Evolutionary conservation across 1,140 invertebrate species (phyloP), one percentile per base, ranked within the genome.

Genomic region (Chelonus insularis): DNA sequence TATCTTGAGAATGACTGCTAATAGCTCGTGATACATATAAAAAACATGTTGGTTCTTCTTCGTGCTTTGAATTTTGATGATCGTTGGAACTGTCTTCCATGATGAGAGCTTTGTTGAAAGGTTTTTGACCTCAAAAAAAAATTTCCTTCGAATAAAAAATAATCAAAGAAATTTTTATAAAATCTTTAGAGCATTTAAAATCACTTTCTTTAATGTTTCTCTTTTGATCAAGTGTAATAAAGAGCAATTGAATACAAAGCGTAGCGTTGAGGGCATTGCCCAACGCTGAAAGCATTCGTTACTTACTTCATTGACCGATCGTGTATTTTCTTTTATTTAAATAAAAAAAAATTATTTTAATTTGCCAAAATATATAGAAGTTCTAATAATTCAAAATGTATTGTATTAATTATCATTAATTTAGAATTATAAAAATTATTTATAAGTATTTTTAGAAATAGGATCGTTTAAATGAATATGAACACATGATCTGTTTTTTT

Each of bases 21-120:
- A 50, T 62, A 1, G 68, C 73, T 12, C 75, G 71, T 7, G 77
- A 79, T 34, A 80, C 70, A 63, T 80, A 80, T 4, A 80, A 54
- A n/a, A 76, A 80, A 21, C 76, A 79, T 6, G 68, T 72, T 16
- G 76, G 69, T 6, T 70, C 64, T 11, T 72, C 64, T 11, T 69
- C 66, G 5, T 45, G 34, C 36, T 41, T 39, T 58, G 18, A 16
- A 63, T 63, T 50, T 47, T 36, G 45, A 51, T 16, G 29, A 8
- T 63, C 37, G 9, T 47, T 14, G 14, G 29, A 25, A 43, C n/a
- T 43, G 43, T 63, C 65, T 36, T 66, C 68, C 71, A 74, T 74
- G 14, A 20, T 67, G 39, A 25, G 21, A 14, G 18, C 18, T 7
- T 4, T 14, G 50, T 11, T 34, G 2, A 8, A 9, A 16, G 18